phyloP scores from a whole-genome alignment of 2,797 vertebrate genomes.

The Psittacula echo region DNA sequence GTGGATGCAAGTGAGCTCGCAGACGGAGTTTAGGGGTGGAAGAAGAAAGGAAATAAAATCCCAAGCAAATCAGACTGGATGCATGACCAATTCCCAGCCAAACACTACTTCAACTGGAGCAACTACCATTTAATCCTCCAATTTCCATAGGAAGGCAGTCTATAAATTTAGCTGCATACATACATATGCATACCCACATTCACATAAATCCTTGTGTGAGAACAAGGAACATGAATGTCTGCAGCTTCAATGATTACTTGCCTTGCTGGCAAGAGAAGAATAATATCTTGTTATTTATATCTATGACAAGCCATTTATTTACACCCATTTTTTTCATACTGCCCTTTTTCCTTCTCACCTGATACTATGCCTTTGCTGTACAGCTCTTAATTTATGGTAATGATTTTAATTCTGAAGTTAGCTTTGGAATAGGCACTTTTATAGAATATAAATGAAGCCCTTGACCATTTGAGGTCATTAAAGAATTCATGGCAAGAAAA shows the following conservation, averaged over 20 bases:
- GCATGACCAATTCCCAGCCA: neutral
- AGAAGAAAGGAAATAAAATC: neutral
- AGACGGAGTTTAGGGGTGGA: neutral
- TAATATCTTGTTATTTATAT: conserved; percentile 7
- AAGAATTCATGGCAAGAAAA: neutral
- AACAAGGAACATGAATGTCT: neutral
- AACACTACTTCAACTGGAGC: neutral
- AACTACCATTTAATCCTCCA: conserved; percentile 6
- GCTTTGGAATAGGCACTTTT: neutral
- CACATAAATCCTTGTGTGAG: neutral
- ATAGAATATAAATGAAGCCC: neutral
- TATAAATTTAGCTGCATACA: neutral
- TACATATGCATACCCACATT: neutral
- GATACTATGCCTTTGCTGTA: neutral
- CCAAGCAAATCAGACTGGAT: neutral
- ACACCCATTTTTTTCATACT: neutral
- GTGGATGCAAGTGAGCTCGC: neutral
- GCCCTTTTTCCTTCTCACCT: neutral
- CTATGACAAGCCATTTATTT: conserved; percentile 22
- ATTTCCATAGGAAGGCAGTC: neutral
- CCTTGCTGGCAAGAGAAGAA: neutral
- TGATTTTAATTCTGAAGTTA: conserved; percentile 13
- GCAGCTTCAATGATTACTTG: neutral
- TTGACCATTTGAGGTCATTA: neutral
- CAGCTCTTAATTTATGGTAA: neutral